Base-by-base conservation (phyloP, 1,140 invertebrate species). In the Lepidostoma basale region DNA sequence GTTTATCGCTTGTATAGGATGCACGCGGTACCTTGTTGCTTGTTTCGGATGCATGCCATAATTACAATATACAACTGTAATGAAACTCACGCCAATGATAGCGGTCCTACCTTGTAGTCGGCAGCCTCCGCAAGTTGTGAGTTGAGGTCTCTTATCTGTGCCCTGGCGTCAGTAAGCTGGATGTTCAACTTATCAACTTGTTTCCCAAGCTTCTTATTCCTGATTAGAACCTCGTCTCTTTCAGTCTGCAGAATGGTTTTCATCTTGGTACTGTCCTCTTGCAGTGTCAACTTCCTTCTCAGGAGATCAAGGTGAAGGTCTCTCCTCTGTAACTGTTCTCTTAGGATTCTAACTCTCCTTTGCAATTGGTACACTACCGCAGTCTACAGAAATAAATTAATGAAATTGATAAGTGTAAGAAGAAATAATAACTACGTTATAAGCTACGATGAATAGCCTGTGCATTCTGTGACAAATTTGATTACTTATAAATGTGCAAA, bases 251-350 rank as follows among this genome's bases (percentile, higher is more conserved):
- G 70, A 3, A 89, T 83, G 3, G 87, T 87, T 66, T 88, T 89
- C 28, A 89, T 87, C 26, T 88, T 84, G 1, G 85, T 85, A 44
- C 85, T 89, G 42, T 93, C 91, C 73, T 93, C 92, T 77, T 93
- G 92, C 0, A 95, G 84, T 60, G 89, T 88, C 26, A 95, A 76
- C 80, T 97, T 97, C 71, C 94, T 89, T 20, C 94, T 84, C 16
- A 97, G 80, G 42, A 97, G 84, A 82, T 97, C 95, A 74, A 97
- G 80, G 77, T 97, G 95, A 3, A 97, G 84, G 78, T 97, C 95
- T 74, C 95, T 90, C 68, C 94, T 89, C 77, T 96, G 93, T 12
- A 97, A 79, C 77, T 97, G 94, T 76, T 97, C 95, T 14, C 93
- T 85, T 1, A 97, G 77, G 2, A 90, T 90, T 69, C 93, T 86